Evolutionary conservation across 2,888 invertebrate genomes (phyloP), one percentile per base, ranked within the genome.

Genomic region (Chrysolina haemoptera): DNA sequence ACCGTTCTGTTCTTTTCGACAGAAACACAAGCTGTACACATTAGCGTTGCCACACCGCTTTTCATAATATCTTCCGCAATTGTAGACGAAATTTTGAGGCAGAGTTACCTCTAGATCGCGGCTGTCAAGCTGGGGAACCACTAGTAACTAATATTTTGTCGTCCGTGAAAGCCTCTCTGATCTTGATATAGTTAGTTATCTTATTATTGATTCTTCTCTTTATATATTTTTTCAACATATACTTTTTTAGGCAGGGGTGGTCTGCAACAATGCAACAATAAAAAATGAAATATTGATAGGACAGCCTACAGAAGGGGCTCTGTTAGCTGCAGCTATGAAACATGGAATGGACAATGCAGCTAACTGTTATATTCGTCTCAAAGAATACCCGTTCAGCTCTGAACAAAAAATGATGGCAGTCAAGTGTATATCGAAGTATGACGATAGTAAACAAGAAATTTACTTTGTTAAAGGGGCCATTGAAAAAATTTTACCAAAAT

Each of bases 391-490:
- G 0, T 99, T 99, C 89, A 95, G 94, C 82, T 98, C 98, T 0
- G 99, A 99, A 84, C 96, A 97, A 77, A 99, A 99, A 89, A 96
- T 97, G 93, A 99, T 99, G 99, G 96, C 97, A 5, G 98, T 99
- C 35, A 96, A 95, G 88, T 97, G 96, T 86, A 92, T 93, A 14
- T 93, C 95, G 0, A 96, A 95, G 85, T 94, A 94, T 85, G 91
- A 91, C 71, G 93, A 94, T 82, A 91, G 91, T 59, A 93, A 93
- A 81, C 93, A 94, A 84, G 96, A 96, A 86, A 91, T 95, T 50
- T 94, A 92, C 85, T 98, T 98, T 87, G 96, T 98, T 46, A 99
- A 99, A 88, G 76, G 76, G 14, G 98, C 99, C 0, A 89, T 98
- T 1, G 99, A 99, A 88, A 94, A 94, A 82, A 90, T 99, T 4